A percentile compares a stretch with the other conserved stretches of the same genome.
Conservation (phyloP, 2,797 vertebrate genomes). For the Alca torda region DNA sequence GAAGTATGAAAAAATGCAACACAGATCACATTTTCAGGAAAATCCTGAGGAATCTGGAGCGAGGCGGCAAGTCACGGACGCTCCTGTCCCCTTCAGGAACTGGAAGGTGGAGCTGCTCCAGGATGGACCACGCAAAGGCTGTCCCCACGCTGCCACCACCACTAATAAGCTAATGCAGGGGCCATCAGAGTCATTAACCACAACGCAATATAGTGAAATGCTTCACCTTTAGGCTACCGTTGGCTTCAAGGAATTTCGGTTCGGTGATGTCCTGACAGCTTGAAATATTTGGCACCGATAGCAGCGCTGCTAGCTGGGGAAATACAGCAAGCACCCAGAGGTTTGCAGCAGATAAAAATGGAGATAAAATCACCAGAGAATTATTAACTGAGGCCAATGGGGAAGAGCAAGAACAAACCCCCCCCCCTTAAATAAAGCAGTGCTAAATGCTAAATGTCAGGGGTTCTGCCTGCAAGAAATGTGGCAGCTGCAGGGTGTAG, state of each 20-base stretch:
- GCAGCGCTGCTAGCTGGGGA: not conserved
- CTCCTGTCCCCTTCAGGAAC: not conserved
- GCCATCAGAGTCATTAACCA: not conserved
- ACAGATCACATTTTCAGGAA: conserved; percentile 58
- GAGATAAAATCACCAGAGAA: conserved; percentile 26
- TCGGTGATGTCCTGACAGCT: conserved; percentile 22
- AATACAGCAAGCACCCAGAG: not conserved
- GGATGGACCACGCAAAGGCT: not conserved
- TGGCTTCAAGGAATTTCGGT: not conserved
- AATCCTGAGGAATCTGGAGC: conserved; percentile 7
- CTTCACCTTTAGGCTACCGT: conserved; percentile 30
- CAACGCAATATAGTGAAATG: not conserved
- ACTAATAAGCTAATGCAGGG: not conserved
- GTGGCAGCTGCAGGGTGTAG: conserved; percentile 14
- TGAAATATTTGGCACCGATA: conserved; percentile 34
- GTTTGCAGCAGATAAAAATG: not conserved
- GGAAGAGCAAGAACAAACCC: not conserved
- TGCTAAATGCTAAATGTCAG: conserved; percentile 11
- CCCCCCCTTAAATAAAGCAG: not conserved
- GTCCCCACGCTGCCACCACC: not conserved
- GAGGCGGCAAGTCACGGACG: not conserved
- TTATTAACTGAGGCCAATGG: not conserved
- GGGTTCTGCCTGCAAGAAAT: conserved; percentile 1
- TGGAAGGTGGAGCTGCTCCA: conserved; percentile 57
- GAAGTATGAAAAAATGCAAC: conserved; percentile 37